phyloP scores from a whole-genome alignment of 2,888 invertebrate genomes.

The Tipula confusa region DNA sequence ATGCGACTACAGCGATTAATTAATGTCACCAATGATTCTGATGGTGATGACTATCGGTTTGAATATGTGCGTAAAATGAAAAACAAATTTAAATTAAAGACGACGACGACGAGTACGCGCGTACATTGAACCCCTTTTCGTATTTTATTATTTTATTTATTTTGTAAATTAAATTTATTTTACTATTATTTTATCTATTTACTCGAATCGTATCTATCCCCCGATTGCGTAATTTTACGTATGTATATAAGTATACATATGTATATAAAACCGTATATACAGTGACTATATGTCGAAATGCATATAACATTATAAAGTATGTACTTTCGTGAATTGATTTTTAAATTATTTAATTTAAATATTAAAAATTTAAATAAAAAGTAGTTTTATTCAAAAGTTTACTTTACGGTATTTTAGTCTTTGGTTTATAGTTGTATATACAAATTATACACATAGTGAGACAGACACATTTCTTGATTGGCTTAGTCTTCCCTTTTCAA shows the following conservation, averaged over 20 bases:
- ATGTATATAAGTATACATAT: neutral
- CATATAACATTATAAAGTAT: neutral
- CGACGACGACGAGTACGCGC: neutral
- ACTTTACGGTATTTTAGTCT: neutral
- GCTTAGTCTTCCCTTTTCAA: neutral
- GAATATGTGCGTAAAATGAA: neutral
- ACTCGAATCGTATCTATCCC: no score
- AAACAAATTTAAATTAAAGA: neutral
- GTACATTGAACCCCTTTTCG: neutral
- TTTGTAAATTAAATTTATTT: neutral
- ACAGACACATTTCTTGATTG: neutral
- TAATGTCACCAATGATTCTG: neutral
- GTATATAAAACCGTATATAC: neutral
- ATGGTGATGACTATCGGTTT: neutral
- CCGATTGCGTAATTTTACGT: neutral
- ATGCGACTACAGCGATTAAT: neutral
- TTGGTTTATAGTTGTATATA: neutral
- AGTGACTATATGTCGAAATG: neutral
- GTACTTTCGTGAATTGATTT: constrained; percentile 20
- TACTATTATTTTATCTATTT: neutral
- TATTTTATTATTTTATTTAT: constrained; percentile 12
- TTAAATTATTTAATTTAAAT: constrained; percentile 25
- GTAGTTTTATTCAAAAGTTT: neutral
- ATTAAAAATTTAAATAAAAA: constrained; percentile 3
- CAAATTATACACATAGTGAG: neutral